Percentiles rank a stretch among this genome's conserved stretches.
phyloP scores from a whole-genome alignment of 2,888 invertebrate genomes.

The Ormyrus pomaceus region DNA sequence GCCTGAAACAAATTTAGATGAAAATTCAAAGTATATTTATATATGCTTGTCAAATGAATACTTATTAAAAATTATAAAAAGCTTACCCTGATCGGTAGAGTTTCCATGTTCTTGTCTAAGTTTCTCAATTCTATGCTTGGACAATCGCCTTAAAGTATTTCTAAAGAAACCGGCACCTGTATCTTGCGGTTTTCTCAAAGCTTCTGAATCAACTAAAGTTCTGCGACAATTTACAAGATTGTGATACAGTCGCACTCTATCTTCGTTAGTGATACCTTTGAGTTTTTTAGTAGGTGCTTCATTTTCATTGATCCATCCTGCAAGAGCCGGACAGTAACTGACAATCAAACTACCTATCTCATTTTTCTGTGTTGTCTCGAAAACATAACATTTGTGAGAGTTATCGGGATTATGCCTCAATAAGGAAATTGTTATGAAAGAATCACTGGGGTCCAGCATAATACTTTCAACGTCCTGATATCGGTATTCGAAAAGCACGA shows the following conservation, averaged over 20 bases:
- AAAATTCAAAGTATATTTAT: neutral
- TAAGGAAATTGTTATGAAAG: slow-evolving; percentile 92
- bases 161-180: slow-evolving; percentile 90
- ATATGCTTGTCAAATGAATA: neutral
- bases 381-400: slow-evolving; percentile 91
- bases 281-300: slow-evolving; percentile 80
- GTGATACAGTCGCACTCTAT: slow-evolving; percentile 90
- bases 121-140: slow-evolving; percentile 90
- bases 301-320: slow-evolving; percentile 88
- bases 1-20: slow-evolving; percentile 71
- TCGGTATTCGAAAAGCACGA: slow-evolving; percentile 92
- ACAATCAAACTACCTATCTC: slow-evolving; percentile 95
- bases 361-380: slow-evolving; percentile 92
- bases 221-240: slow-evolving; percentile 90
- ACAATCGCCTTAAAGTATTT: slow-evolving; percentile 90
- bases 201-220: slow-evolving; percentile 88
- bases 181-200: slow-evolving; percentile 89
- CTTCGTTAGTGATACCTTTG: slow-evolving; percentile 89
- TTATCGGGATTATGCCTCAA: slow-evolving; percentile 83
- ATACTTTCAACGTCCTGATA: slow-evolving; percentile 94
- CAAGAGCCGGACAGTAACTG: slow-evolving; percentile 91
- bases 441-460: slow-evolving; percentile 93
- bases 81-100: slow-evolving; percentile 77
- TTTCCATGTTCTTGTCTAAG: slow-evolving; percentile 83
- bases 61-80: neutral